Base-by-base conservation (phyloP, 2,797 vertebrate species). In the Otolemur crassicaudatus region DNA sequence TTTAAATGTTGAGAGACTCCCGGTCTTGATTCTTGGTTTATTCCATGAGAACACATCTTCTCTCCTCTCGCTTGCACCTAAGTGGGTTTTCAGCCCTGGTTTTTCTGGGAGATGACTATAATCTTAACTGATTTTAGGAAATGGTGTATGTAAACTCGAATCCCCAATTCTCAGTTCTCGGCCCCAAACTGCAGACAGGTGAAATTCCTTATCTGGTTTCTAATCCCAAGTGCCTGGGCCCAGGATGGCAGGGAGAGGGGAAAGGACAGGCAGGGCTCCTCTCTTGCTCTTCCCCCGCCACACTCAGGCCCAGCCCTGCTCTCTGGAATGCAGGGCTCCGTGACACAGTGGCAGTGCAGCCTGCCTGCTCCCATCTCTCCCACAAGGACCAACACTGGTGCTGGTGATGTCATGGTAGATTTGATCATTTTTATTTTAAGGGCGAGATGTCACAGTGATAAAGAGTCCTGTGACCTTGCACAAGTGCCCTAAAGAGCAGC, bases 1-100 rank as follows among this genome's bases (percentile, higher is more conserved):
- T 90, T 93, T 92, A 86, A 95, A 63, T 75, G 72, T 53, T 83
- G 49, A 83, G 37, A 89, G 83, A 69, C 46, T 95, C 95, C 73
- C 95, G 70, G 60, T 96, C 34, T 91, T 92, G 80, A 46, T 91
- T 96, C 96, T 95, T 86, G 7, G 23, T n/a, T 91, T 95, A 85
- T 70, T 90, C 82, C 46, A 40, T 49, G 80, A 94, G 43, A 94
- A 85, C 0, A 1, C 43, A 34, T 40, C 58, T 82, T 77, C 43
- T 93, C 49, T 94, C 31, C n/a, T 93, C 40, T 53, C 83, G 49
- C 19, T n/a, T 93, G 69, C 20, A 53, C 67, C 16, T 69, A 14
- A 81, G 25, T 85, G 5, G 3, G 43, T 85, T 56, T 46, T 37
- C 11, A 69, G 61, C 82, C 56, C 22, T 75, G 53, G 86, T 84